Evolutionary conservation across 2,888 invertebrate species (phyloP).

Genomic region (Sesia bembeciformis): DNA sequence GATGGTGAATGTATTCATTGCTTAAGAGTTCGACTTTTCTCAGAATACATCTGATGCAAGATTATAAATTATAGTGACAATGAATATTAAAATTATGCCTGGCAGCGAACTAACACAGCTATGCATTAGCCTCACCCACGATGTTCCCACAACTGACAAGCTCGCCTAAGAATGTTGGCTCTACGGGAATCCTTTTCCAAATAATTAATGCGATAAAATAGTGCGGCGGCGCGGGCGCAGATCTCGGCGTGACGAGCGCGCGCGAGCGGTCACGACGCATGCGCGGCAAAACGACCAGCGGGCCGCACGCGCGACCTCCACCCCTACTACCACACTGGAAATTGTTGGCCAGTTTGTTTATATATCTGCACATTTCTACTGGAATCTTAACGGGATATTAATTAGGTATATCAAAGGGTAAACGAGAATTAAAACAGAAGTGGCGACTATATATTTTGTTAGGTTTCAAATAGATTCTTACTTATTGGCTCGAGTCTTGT

Average conservation of each 20-base stretch:
- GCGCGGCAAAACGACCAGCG: conserved; percentile 49
- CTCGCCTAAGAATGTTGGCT: conserved; percentile 42
- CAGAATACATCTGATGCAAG: too few relatives aligned
- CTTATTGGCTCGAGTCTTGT: too few relatives aligned
- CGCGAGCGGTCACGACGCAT: conserved; percentile 69
- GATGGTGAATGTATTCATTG: too few relatives aligned
- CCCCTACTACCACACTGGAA: conserved; percentile 5
- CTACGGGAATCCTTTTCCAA: conserved; percentile 66
- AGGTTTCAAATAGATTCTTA: too few relatives aligned
- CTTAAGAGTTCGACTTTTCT: too few relatives aligned
- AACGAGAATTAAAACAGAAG: conserved; percentile 10
- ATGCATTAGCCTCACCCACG: conserved; percentile 14
- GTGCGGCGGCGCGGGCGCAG: conserved; percentile 51
- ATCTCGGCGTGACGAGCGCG: conserved; percentile 65
- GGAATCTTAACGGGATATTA: too few relatives aligned
- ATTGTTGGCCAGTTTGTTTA: not conserved
- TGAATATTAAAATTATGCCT: not conserved
- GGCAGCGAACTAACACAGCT: not conserved
- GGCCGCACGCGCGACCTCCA: conserved; percentile 60
- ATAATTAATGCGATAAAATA: conserved; percentile 75
- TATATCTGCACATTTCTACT: not conserved
- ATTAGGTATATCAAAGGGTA: too few relatives aligned
- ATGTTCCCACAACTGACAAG: conserved; percentile 51
- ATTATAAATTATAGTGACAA: not conserved
- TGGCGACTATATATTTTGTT: too few relatives aligned